These are phyloP conservation scores for Cancer borealis DNA, from an alignment of 2,888 invertebrate genomes.

Conservation along the genomic window DNA sequence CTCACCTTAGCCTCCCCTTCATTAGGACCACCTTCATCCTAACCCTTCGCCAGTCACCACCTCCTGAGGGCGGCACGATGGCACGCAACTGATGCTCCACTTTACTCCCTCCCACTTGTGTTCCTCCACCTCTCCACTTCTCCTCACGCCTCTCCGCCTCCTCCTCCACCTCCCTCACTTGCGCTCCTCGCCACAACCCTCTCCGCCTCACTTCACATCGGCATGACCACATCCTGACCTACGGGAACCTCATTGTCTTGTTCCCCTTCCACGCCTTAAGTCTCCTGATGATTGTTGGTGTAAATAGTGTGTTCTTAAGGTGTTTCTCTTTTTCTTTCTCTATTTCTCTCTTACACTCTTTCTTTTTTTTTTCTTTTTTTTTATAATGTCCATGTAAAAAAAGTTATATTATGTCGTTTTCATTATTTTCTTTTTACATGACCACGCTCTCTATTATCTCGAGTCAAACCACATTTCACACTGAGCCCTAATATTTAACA, in stretches of 20 bases:
- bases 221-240: constrained; percentile 27
- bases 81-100: background rate
- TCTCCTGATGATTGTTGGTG: background rate
- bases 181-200: background rate
- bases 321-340: background rate
- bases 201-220: background rate
- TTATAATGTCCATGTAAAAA: background rate
- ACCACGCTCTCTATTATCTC: background rate
- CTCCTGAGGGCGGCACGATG: background rate
- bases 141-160: background rate
- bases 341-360: background rate
- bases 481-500: background rate
- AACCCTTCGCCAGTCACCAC: background rate
- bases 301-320: background rate
- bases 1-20: too few relatives aligned
- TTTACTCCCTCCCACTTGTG: background rate
- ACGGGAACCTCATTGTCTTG: background rate
- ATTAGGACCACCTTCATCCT: background rate
- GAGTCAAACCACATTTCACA: background rate
- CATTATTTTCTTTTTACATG: background rate
- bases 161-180: background rate
- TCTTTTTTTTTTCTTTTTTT: background rate
- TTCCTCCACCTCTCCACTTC: background rate
- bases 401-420: background rate
- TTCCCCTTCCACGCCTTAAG: background rate